These are phyloP conservation scores for Scrobipalpa costella DNA, from an alignment of 2,888 invertebrate species.

Conservation along the genomic window DNA sequence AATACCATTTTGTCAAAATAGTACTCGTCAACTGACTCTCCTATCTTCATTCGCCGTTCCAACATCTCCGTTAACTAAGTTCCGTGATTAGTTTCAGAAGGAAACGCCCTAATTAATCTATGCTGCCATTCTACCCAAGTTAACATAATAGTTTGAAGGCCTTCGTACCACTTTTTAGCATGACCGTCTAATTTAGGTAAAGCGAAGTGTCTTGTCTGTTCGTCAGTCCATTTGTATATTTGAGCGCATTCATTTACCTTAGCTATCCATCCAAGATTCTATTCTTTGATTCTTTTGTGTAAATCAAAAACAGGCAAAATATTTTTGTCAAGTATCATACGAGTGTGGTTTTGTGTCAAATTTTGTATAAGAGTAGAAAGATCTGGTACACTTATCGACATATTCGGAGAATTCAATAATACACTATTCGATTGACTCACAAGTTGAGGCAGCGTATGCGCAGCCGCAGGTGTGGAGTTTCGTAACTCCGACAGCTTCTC, in stretches of 20 bases:
- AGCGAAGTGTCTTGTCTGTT: slow-evolving; percentile 35
- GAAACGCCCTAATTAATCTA: slow-evolving; percentile 27
- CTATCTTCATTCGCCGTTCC: slow-evolving; percentile 19
- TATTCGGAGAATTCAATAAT: neutral
- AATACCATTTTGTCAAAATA: slow-evolving; percentile 32
- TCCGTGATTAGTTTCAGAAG: slow-evolving; percentile 27
- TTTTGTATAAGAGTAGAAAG: neutral
- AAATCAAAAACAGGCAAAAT: slow-evolving; percentile 35
- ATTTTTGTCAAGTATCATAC: slow-evolving; percentile 28
- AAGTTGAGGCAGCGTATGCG: neutral
- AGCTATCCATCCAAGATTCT: slow-evolving; percentile 32
- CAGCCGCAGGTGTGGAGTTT: neutral
- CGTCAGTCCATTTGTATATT: slow-evolving; percentile 35
- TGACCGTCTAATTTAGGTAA: slow-evolving; percentile 33
- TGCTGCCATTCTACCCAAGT: slow-evolving; percentile 35
- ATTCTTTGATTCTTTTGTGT: slow-evolving; percentile 31
- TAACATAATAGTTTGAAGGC: slow-evolving; percentile 29
- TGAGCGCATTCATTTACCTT: slow-evolving; percentile 34
- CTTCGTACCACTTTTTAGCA: slow-evolving; percentile 36
- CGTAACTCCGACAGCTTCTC: neutral
- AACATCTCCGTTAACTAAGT: slow-evolving; percentile 35
- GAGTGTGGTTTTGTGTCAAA: neutral
- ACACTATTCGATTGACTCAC: neutral
- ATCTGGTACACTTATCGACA: neutral
- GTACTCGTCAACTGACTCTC: slow-evolving; percentile 32